Evolutionary conservation across 2,113 vertebrate species (phyloP).

Genomic region (Tragelaphus buxtoni): DNA sequence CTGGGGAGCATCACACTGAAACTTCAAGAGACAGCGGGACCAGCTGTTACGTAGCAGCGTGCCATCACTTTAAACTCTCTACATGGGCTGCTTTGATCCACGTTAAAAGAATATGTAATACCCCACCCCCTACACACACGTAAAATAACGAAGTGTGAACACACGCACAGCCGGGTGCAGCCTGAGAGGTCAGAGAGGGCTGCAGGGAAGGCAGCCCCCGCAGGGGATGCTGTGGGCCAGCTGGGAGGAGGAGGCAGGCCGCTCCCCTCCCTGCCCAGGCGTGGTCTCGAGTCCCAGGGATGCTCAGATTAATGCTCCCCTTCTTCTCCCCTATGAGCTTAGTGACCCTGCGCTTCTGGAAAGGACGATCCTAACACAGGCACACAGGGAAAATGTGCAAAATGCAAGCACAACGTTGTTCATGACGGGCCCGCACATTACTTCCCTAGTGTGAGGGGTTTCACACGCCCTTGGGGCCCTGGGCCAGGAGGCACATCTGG

Average conservation of each 20-base stretch:
- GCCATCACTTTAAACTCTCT: neutral
- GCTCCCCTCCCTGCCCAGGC: rapidly evolving
- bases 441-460: neutral
- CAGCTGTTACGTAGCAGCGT: rapidly evolving
- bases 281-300: rapidly evolving
- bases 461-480: neutral
- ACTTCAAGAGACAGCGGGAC: rapidly evolving
- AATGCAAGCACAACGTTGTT: neutral
- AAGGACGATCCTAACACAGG: neutral
- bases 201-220: rapidly evolving
- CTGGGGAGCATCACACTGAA: rapidly evolving
- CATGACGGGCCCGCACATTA: rapidly evolving
- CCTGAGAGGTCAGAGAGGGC: neutral
- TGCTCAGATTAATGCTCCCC: rapidly evolving
- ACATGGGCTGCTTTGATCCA: too few relatives aligned
- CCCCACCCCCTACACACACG: neutral
- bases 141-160: rapidly evolving
- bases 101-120: rapidly evolving
- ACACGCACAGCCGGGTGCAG: too few relatives aligned
- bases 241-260: neutral
- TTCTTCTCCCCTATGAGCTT: too few relatives aligned
- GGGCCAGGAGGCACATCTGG: neutral
- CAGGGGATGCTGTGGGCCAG: rapidly evolving
- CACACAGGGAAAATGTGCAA: neutral
- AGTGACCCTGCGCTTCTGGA: neutral